A percentile compares a stretch with the other conserved stretches of the same genome.
Conservation (phyloP, 2,797 vertebrate species). For the Hipposideros larvatus region DNA sequence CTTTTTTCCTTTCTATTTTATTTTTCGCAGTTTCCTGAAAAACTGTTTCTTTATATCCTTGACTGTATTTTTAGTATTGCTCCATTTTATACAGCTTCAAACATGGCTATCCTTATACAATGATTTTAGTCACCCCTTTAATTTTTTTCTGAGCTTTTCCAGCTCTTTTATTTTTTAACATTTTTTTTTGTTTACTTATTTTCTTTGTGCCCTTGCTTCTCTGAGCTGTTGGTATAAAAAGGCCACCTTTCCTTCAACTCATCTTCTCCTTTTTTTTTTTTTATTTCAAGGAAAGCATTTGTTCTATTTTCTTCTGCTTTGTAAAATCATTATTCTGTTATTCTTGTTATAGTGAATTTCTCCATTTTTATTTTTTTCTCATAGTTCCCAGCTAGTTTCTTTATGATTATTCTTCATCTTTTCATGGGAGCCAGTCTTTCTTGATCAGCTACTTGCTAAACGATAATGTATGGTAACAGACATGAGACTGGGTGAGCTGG, state of each 20-base stretch:
- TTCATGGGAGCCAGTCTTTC: background rate
- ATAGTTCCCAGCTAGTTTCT: background rate
- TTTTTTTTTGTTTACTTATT: background rate
- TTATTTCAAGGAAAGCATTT: background rate
- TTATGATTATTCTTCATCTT: background rate
- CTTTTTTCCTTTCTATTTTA: background rate
- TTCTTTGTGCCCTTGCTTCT: background rate
- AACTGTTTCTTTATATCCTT: background rate
- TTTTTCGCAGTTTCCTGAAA: background rate
- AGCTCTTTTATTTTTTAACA: background rate
- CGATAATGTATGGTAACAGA: too few relatives aligned
- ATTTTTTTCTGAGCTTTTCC: background rate
- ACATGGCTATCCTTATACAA: background rate
- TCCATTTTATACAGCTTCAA: background rate
- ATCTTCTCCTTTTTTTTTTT: background rate
- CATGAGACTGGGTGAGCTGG: background rate
- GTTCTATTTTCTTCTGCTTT: background rate
- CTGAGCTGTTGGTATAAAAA: background rate
- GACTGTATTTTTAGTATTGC: background rate
- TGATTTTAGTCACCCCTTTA: background rate
- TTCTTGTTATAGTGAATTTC: background rate
- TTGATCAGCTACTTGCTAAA: background rate
- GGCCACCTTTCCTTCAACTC: background rate
- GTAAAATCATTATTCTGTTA: background rate
- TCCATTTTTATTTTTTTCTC: constrained; percentile 18